These are phyloP conservation scores for Otis tarda DNA, from an alignment of 2,113 vertebrate species.

Conservation along the genomic window DNA sequence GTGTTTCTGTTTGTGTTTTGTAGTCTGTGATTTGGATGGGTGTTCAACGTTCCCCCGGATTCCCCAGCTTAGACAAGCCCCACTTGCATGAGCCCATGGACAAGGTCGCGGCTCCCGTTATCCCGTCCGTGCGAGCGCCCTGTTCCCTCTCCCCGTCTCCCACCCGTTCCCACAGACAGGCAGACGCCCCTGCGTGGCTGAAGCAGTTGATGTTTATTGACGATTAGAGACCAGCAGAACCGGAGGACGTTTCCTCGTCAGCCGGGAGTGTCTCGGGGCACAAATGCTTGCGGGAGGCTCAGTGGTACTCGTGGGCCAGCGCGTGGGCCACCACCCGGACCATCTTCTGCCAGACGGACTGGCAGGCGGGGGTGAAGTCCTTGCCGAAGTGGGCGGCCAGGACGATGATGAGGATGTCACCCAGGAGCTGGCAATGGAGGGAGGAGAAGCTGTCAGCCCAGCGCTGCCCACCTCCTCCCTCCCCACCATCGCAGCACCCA, in stretches of 20 bases:
- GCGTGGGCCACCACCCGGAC: conserved; percentile 78
- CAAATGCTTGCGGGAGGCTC: background rate
- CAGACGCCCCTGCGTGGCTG: background rate
- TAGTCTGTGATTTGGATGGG: too few species aligned
- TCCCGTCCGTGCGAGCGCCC: rapidly evolving
- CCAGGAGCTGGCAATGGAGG: conserved; percentile 78
- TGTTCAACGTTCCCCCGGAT: too few species aligned
- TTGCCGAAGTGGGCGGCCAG: conserved; percentile 66
- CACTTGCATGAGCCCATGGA: too few species aligned
- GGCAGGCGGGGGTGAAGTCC: conserved; percentile 68
- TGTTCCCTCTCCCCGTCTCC: background rate
- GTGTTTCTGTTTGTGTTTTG: background rate
- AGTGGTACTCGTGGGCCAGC: conserved; percentile 83
- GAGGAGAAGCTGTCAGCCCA: background rate
- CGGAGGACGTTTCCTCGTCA: rapidly evolving
- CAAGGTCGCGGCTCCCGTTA: rapidly evolving
- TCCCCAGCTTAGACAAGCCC: background rate
- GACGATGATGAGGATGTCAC: conserved; percentile 78
- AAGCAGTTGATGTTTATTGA: background rate
- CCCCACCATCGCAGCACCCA: background rate
- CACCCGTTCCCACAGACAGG: background rate
- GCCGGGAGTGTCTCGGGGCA: background rate
- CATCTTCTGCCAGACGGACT: conserved; percentile 84
- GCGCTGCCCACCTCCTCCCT: rapidly evolving
- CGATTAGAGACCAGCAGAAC: background rate